Conservation (phyloP, 2,888 invertebrate species). For the Drosophila peninsularis region DNA sequence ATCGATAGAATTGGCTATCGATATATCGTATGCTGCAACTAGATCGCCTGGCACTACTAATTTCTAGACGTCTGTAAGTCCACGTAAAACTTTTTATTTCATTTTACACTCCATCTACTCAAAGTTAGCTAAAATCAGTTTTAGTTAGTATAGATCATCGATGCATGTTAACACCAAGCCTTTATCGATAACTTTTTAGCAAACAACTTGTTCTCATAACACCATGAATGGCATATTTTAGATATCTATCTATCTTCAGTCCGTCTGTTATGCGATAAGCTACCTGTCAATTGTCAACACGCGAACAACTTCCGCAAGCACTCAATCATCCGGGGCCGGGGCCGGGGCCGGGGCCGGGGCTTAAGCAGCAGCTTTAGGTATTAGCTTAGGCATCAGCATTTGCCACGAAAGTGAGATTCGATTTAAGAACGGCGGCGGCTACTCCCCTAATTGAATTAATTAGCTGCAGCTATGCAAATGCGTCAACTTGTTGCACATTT, state of each 20-base stretch:
- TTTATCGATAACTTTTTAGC: slow-evolving; percentile 3
- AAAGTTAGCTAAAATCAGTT: neutral
- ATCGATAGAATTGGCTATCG: no score
- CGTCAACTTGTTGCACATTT: slow-evolving; percentile 43
- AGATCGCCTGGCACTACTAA: no score
- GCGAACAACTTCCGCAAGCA: slow-evolving; percentile 72
- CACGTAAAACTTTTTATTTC: no score
- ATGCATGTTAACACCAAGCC: neutral
- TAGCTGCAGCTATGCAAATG: slow-evolving; percentile 69
- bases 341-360: slow-evolving; percentile 7
- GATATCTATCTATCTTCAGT: slow-evolving; percentile 27
- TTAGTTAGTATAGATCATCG: neutral
- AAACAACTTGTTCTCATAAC: neutral
- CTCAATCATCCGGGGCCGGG: slow-evolving; percentile 60
- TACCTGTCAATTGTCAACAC: slow-evolving; percentile 72
- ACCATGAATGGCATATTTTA: neutral
- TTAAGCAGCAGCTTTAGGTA: slow-evolving; percentile 6
- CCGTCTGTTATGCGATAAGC: slow-evolving; percentile 54
- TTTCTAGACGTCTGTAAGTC: no score
- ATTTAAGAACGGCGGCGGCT: slow-evolving; percentile 23
- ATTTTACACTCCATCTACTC: no score
- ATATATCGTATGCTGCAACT: no score
- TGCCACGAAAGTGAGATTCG: slow-evolving; percentile 40
- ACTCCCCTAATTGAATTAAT: slow-evolving; percentile 74
- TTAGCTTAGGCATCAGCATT: slow-evolving; percentile 13